Evolutionary conservation across 2,797 vertebrate species (phyloP), one percentile per base, ranked within the genome.

Genomic region (Lepus townsendii): DNA sequence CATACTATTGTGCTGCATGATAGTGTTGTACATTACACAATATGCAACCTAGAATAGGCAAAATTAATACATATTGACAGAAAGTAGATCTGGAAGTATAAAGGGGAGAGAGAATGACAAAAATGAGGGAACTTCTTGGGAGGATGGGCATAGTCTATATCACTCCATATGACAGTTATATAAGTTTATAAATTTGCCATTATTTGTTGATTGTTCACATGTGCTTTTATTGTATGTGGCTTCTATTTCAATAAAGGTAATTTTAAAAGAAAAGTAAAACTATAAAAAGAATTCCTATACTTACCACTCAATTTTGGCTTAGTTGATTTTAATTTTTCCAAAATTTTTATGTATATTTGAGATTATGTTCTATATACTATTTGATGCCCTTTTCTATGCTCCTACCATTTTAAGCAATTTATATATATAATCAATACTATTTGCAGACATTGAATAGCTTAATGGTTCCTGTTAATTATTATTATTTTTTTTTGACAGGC

Each of bases 261-360:
- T 38, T 79, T 86, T 42, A 63, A 92, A 78, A 72, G 20, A 73
- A 87, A 85, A 92, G 38, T 7, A 19, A 38, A 35, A 19, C 30
- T 42, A 73, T 93, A 42, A 42, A 65, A 42, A 32, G 77, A 17
- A 77, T 54, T 35, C 66, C 75, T 47, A 75, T 68, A 50, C 9
- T 35, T 76, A 27, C 9, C 24, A 76, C 35, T 77, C 30, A 72
- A 68, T 75, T 83, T 71, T 83, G 72, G 71, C 35, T 71, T 13
- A 83, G 71, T 88, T 92, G 26, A 26, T 79, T 87, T 13, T 72
- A 65, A 87, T 76, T 92, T 92, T 72, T 77, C 57, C 30, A 57
- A 83, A 35, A 16, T 71, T 82, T 73, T 80, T 57, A 50, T 76
- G 85, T 17, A 77, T 19, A 63, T 16, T 52, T 79, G 62, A 88